Percentiles rank a stretch among this genome's conserved stretches.
These are phyloP conservation scores for Melospiza georgiana DNA, from an alignment of 2,113 vertebrate species.

Conservation along the genomic window DNA sequence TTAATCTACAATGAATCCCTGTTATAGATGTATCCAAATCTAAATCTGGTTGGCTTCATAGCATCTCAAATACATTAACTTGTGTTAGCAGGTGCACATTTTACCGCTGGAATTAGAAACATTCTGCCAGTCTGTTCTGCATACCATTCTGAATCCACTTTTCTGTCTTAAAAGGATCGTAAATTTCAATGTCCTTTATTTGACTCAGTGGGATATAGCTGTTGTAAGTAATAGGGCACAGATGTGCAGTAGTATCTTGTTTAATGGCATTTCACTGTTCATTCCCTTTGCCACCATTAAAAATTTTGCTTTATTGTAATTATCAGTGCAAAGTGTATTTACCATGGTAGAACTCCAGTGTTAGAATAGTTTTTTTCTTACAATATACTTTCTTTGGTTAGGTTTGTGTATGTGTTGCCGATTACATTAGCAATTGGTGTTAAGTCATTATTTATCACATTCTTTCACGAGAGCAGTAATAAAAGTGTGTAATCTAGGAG, in stretches of 20 bases:
- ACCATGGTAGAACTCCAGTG: conserved; percentile 81
- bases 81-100: conserved; percentile 79
- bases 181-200: conserved; percentile 79
- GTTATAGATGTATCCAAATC: conserved; percentile 66
- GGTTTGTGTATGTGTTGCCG: conserved; percentile 81
- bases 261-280: conserved; percentile 80
- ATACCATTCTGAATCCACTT: conserved; percentile 78
- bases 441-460: conserved; percentile 84
- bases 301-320: conserved; percentile 81
- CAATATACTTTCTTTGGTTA: conserved; percentile 78
- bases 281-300: conserved; percentile 79
- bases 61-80: conserved; percentile 73
- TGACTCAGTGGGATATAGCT: conserved; percentile 80
- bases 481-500: conserved; percentile 84
- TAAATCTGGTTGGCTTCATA: conserved; percentile 71
- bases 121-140: conserved; percentile 78
- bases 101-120: conserved; percentile 74
- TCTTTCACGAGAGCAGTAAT: conserved; percentile 82
- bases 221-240: conserved; percentile 81
- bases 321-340: conserved; percentile 83
- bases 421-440: conserved; percentile 84
- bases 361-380: conserved; percentile 78
- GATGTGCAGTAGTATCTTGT: conserved; percentile 80
- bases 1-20: conserved; percentile 73
- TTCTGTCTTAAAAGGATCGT: conserved; percentile 78